phyloP scores from a whole-genome alignment of 2,113 vertebrate genomes.

The Myotis yumanensis region DNA sequence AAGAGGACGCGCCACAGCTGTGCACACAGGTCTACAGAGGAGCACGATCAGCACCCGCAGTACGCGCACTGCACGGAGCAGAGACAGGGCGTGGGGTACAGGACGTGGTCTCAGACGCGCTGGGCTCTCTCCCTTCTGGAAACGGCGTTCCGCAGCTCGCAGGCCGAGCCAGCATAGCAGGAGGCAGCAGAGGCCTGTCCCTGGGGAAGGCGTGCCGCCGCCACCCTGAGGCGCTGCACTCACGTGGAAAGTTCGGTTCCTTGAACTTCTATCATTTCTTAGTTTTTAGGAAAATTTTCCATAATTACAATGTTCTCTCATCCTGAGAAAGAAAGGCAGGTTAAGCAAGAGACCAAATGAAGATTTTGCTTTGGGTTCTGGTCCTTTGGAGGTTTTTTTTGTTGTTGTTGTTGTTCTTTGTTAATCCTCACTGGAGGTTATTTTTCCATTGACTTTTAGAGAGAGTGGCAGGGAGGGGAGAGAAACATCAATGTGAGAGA shows the following conservation, averaged over 20 bases:
- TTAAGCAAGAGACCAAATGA: neutral
- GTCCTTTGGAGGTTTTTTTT: neutral
- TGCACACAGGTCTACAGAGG: neutral
- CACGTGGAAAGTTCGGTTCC: neutral
- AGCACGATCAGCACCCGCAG: neutral
- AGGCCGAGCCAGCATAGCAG: neutral
- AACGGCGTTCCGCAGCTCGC: too few relatives aligned
- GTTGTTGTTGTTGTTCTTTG: too few relatives aligned
- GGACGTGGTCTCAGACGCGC: too few relatives aligned
- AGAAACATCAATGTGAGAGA: too few relatives aligned
- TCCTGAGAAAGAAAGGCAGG: neutral
- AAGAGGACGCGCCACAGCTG: neutral
- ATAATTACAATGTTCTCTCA: neutral
- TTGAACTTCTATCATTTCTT: neutral
- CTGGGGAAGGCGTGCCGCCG: too few relatives aligned
- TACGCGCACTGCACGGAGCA: neutral
- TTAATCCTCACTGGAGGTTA: too few relatives aligned
- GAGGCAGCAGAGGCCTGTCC: neutral
- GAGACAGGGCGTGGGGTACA: too few relatives aligned
- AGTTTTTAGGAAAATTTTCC: neutral
- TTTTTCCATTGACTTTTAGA: too few relatives aligned
- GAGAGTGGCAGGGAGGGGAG: too few relatives aligned
- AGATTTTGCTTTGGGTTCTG: neutral
- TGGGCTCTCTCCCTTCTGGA: neutral
- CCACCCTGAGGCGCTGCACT: neutral